phyloP scores from a whole-genome alignment of 2,113 vertebrate species.

The Misgurnus anguillicaudatus region DNA sequence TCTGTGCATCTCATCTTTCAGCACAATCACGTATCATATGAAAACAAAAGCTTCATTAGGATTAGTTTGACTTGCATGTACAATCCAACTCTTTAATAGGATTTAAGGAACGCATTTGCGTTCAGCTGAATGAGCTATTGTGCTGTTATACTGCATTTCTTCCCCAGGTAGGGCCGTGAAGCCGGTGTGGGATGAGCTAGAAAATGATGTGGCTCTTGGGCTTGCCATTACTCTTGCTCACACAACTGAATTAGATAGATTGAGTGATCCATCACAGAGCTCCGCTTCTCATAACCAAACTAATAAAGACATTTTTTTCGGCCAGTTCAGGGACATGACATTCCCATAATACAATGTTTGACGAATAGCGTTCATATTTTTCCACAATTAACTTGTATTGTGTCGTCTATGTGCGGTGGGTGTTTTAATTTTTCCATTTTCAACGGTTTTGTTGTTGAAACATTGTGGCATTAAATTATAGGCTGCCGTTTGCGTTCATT shows the following conservation, averaged over 20 bases:
- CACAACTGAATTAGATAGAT: slow-evolving; percentile 67
- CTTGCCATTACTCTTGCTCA: slow-evolving; percentile 66
- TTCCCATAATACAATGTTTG: slow-evolving; percentile 45
- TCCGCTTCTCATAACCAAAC: slow-evolving; percentile 59
- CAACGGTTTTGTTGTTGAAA: slow-evolving; percentile 6
- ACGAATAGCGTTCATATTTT: slow-evolving; percentile 48
- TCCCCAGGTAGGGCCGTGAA: slow-evolving; percentile 59
- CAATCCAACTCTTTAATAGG: slow-evolving; percentile 21
- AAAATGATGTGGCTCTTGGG: slow-evolving; percentile 59
- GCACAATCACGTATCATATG: slow-evolving; percentile 17
- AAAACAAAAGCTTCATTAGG: slow-evolving; percentile 38
- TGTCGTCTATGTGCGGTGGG: background rate
- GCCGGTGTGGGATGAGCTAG: slow-evolving; percentile 50
- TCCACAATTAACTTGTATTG: slow-evolving; percentile 32
- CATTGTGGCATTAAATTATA: background rate
- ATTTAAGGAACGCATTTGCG: slow-evolving; percentile 20
- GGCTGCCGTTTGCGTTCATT: background rate
- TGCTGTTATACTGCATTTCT: slow-evolving; percentile 44
- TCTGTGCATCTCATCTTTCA: background rate
- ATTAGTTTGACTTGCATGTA: slow-evolving; percentile 14
- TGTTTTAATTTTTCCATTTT: slow-evolving; percentile 11
- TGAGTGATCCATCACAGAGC: slow-evolving; percentile 69
- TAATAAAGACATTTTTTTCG: slow-evolving; percentile 58
- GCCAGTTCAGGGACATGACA: slow-evolving; percentile 50
- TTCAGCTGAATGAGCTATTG: slow-evolving; percentile 45